phyloP scores from a whole-genome alignment of 92 coral and sea anemone species.

The Umimayanthus kanabou region DNA sequence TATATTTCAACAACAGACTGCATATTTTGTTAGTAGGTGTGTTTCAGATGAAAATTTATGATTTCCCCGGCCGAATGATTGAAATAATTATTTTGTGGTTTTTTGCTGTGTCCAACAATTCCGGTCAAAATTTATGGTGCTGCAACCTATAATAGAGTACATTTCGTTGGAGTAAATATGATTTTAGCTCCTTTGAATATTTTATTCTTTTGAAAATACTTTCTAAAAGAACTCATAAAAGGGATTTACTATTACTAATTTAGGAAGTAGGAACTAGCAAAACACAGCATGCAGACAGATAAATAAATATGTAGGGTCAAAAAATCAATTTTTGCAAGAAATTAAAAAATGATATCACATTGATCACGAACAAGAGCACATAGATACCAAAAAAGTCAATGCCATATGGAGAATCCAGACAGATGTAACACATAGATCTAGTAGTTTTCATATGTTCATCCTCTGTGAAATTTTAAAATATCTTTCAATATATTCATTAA shows the following conservation, averaged over 20 bases:
- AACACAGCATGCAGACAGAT: background rate
- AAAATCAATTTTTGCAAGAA: too few relatives aligned
- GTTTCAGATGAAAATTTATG: conserved; percentile 4
- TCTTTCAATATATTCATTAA: background rate
- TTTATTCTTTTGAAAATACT: background rate
- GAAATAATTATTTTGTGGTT: background rate
- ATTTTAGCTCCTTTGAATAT: background rate
- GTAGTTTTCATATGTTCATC: background rate
- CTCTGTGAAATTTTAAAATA: background rate
- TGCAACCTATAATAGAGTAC: background rate
- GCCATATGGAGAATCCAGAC: background rate
- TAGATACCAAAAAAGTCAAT: background rate
- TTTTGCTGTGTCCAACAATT: background rate
- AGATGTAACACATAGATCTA: too few relatives aligned
- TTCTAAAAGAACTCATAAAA: background rate
- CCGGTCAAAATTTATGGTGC: background rate
- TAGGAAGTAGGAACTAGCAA: background rate
- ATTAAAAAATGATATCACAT: too few relatives aligned
- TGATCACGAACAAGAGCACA: background rate
- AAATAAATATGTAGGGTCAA: background rate
- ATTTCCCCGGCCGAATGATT: background rate
- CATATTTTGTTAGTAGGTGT: background rate
- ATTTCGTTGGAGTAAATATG: background rate
- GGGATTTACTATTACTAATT: background rate
- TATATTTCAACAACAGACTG: background rate